Evolutionary conservation across 2,113 vertebrate species (phyloP), one percentile per base, ranked within the genome.

Genomic region (Rutilus rutilus): DNA sequence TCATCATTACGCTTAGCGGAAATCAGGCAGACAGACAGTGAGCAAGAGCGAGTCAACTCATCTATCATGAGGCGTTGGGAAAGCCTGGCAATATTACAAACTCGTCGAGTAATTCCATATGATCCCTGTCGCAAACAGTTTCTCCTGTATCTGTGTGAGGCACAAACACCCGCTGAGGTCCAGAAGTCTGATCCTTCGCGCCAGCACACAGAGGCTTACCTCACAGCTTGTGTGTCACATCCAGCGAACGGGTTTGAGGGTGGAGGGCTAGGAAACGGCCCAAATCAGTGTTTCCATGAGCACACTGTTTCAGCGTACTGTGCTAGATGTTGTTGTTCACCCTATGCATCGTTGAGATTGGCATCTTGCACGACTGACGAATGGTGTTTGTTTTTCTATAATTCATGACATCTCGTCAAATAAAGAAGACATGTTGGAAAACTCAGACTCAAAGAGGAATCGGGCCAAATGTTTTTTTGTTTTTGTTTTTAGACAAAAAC

Each of bases 1-100:
- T 88, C 84, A 88, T 76, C 86, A 87, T 30, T 17, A 69, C 23
- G 15, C 81, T 81, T n/a, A 86, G 64, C 82, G 86, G 85, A 91
- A 88, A 84, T 71, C 45, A 85, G 17, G 50, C 90, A 89, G 89
- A 89, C 88, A 87, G 87, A 86, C 78, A 78, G 86, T 86, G 89
- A 87, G 85, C 86, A 85, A 87, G 84, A 83, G 77, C 33, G 12
- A 65, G 84, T n/a, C 45, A 59, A 86, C 82, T 89, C 77, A 86
- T 88, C 80, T 74, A 76, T 69, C 62, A 62, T 15, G 52, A 84
- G 82, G 82, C 15, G 9, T 19, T 21, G 62, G 80, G 77, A 87
- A 78, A 30, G 77, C 83, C 59, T 81, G 83, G 77, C 47, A 60
- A 27, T 64, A 36, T 81, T 60, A 75, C 78, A 75, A 45, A 64